These are phyloP conservation scores for Schizopygopsis malacanthus DNA, from an alignment of 2,797 vertebrate genomes.

Conservation along the genomic window DNA sequence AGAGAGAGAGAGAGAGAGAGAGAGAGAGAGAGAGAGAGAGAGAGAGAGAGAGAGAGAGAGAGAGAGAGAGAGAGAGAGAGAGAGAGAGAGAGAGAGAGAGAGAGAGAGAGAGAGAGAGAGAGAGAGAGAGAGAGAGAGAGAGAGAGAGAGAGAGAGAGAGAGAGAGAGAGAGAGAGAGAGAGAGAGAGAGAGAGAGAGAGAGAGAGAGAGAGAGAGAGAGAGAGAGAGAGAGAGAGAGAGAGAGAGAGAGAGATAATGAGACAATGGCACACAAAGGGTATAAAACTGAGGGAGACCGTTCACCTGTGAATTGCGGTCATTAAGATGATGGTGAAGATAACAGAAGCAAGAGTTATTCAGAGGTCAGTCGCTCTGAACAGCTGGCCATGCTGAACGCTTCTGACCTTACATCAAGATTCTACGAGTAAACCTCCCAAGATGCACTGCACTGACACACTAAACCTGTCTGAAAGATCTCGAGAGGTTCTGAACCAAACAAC, in stretches of 20 bases:
- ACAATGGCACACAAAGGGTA: slow-evolving; percentile 27
- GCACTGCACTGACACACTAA: slow-evolving; percentile 25
- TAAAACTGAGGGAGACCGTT: slow-evolving; percentile 35
- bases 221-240: neutral
- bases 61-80: too few relatives aligned
- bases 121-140: neutral
- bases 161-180: neutral
- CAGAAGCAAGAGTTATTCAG: slow-evolving; percentile 30
- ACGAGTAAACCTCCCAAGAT: slow-evolving; percentile 33
- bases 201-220: neutral
- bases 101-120: neutral
- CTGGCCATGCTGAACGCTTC: slow-evolving; percentile 30
- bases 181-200: too few relatives aligned
- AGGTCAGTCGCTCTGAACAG: slow-evolving; percentile 37
- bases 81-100: too few relatives aligned
- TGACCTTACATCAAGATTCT: slow-evolving; percentile 29
- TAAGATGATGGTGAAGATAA: slow-evolving; percentile 53
- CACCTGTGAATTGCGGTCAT: slow-evolving; percentile 40
- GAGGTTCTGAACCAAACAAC: neutral
- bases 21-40: neutral
- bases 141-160: neutral
- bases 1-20: neutral
- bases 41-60: neutral
- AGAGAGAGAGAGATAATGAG: neutral
- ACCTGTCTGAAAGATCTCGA: neutral